Base-by-base conservation (phyloP, 2,888 invertebrate species). In the Acanthococcus lagerstroemiae region DNA sequence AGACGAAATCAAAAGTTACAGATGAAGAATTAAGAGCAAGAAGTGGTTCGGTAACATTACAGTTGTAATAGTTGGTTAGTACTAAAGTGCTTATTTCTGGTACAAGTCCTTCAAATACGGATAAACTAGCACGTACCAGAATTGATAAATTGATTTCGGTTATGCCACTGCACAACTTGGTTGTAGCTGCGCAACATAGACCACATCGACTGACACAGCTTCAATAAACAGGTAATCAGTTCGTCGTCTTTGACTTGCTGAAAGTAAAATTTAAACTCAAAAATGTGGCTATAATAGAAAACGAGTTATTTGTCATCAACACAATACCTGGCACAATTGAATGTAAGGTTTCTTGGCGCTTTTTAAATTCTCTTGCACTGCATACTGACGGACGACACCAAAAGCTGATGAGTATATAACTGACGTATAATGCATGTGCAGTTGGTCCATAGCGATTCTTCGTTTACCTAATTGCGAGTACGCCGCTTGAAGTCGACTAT, bases 391-490 rank as follows among this genome's bases (percentile, higher is more conserved):
- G 0, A 85, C 77, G 0, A 83, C 81, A 52, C 80, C 80, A 24
- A 83, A 82, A 0, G 91, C 86, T 0, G 86, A 83, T 69, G 87
- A 88, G 71, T 90, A 95, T 17, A 96, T 90, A 0, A 93, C 90
- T 46, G 92, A 92, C 0, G 93, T 89, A 73, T 92, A 95, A 75
- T 95, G 94, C 84, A 96, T 94, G 71, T 93, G 91, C 9, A 96
- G 77, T 75, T 95, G 94, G 75, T 96, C 95, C 84, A 95, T 89
- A 0, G 94, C 92, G 2, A 88, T 86, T 77, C 94, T 86, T 0
- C 90, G 90, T 77, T 96, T 96, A 1, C 93, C 94, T 3, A 97
- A 77, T 22, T 95, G 79, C 45, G 84, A 83, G 74, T 95, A 97
- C 0, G 96, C 96, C 70, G 84, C 84, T 73, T 92, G 89, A 0